Conservation (phyloP, 2,888 invertebrate species). For the Empis livida region DNA sequence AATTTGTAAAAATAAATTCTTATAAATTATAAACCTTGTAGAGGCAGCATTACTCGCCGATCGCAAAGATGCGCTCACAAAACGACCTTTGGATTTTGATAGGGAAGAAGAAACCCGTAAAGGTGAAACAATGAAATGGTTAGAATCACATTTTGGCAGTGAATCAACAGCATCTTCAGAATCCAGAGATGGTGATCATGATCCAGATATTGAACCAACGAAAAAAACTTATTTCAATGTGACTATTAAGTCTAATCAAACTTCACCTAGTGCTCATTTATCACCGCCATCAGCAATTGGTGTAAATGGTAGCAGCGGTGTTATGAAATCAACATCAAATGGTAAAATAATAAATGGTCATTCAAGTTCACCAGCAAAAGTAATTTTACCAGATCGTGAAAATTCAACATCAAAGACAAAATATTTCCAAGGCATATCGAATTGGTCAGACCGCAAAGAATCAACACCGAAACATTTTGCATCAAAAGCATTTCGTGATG, state of each 20-base stretch:
- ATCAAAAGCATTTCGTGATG: constrained; percentile 34
- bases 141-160: constrained; percentile 82
- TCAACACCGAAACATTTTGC: constrained; percentile 28
- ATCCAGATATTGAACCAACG: constrained; percentile 48
- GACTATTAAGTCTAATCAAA: constrained; percentile 50
- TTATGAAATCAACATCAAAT: constrained; percentile 34
- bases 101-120: constrained; percentile 81
- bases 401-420: constrained; percentile 37
- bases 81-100: constrained; percentile 71
- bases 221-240: constrained; percentile 66
- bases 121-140: constrained; percentile 82
- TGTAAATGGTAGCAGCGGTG: constrained; percentile 30
- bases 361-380: constrained; percentile 37
- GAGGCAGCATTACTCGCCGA: constrained; percentile 40
- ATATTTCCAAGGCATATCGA: constrained; percentile 62
- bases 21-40: too few relatives aligned
- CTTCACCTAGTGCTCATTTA: constrained; percentile 33
- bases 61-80: constrained; percentile 68
- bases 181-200: constrained; percentile 35
- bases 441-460: constrained; percentile 60
- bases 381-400: constrained; percentile 43
- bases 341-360: constrained; percentile 11
- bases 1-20: too few relatives aligned
- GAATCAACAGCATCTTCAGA: constrained; percentile 65
- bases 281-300: constrained; percentile 17